A percentile compares a stretch with the other conserved stretches of the same genome.
Evolutionary conservation across 1,140 invertebrate genomes (phyloP).

Genomic region (Drosophila yakuba): DNA sequence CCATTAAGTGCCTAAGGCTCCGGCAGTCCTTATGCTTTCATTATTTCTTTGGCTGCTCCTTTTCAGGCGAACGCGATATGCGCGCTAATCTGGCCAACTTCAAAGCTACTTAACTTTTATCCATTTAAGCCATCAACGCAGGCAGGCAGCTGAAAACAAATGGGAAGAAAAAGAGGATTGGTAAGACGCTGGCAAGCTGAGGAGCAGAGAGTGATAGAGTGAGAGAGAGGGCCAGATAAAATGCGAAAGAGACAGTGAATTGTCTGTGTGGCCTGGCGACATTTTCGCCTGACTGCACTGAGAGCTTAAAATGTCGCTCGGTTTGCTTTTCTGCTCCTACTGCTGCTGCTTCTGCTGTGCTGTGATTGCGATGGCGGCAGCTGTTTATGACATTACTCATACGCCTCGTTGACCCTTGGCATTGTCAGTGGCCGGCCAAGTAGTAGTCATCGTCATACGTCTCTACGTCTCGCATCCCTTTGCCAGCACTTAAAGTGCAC

Average conservation of each 20-base stretch:
- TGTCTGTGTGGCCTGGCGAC: constrained; percentile 71
- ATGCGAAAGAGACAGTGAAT: constrained; percentile 36
- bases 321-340: constrained; percentile 34
- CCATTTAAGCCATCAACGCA: constrained; percentile 79
- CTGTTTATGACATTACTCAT: constrained; percentile 82
- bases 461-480: constrained; percentile 15
- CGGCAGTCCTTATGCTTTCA: constrained; percentile 44
- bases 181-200: constrained; percentile 28
- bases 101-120: constrained; percentile 82
- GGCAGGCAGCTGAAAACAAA: constrained; percentile 65
- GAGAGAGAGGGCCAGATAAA: neutral
- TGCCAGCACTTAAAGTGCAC: constrained; percentile 46
- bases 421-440: constrained; percentile 37
- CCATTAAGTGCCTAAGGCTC: constrained; percentile 11
- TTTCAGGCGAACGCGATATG: constrained; percentile 67
- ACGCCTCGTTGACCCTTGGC: constrained; percentile 74
- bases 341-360: constrained; percentile 67
- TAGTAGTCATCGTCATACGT: constrained; percentile 23
- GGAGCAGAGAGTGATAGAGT: neutral
- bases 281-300: constrained; percentile 73
- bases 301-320: constrained; percentile 74
- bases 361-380: constrained; percentile 78
- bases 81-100: constrained; percentile 79
- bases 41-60: constrained; percentile 41
- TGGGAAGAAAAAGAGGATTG: constrained; percentile 63